Evolutionary conservation across 2,797 vertebrate species (phyloP), one percentile per base, ranked within the genome.

Genomic region (Karalla daura): DNA sequence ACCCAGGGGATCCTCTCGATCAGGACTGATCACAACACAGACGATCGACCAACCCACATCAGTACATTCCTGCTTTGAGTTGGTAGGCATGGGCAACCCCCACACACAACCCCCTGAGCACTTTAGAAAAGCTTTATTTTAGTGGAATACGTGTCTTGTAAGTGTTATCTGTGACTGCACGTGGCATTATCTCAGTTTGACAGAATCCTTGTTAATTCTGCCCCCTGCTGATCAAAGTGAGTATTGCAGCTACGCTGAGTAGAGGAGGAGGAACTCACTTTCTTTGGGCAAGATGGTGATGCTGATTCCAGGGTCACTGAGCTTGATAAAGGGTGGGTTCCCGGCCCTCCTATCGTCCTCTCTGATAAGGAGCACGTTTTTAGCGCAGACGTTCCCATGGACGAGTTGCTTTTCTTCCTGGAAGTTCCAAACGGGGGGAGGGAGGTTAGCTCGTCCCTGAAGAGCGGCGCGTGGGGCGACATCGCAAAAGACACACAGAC

Each of bases 1-100:
- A 98, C 95, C 97, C 97, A 99, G 0, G 98, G 98, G 91, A 99
- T 98, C 80, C 96, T 94, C 78, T 99, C 98, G 51, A 96, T 88
- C 80, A 98, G 92, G 88, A 99, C 98, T 99, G 69, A 64, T 23
- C 23, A 54, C 20, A 66, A 78, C 13, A 78, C 44, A 70, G 59
- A 58, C 14, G 73, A 9, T 59, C 11, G 11, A 56, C 3, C 2
- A 17, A 11, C 5, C 5, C 8, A 4, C 18, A 4, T 25, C 5
- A 32, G 10, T 30, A 9, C 25, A 35, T 18, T 35, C 2, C 14
- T 14, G 3, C 24, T 35, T 15, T 27, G n/a, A n/a, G n/a, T n/a
- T n/a, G n/a, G n/a, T n/a, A n/a, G n/a, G n/a, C n/a, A n/a, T n/a
- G n/a, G n/a, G n/a, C n/a, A n/a, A n/a, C n/a, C n/a, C n/a, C n/a